phyloP scores from a whole-genome alignment of 2,888 invertebrate species.

The Cantharis lateralis region DNA sequence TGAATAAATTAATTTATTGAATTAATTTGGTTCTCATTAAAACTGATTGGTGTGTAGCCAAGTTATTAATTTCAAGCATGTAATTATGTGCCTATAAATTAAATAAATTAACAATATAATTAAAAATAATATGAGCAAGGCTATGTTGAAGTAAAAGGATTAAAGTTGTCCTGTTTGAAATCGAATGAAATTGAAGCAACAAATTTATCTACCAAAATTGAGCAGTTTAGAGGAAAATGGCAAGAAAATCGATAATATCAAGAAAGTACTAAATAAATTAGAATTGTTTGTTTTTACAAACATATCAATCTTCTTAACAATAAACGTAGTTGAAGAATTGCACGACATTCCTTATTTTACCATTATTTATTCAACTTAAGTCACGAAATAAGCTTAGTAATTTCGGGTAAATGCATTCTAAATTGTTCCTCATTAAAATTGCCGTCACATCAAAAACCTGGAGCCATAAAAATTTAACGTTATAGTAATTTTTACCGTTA shows the following conservation, averaged over 20 bases:
- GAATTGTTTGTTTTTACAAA: neutral
- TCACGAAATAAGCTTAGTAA: neutral
- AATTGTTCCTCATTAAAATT: neutral
- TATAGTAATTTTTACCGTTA: neutral
- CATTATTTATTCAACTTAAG: neutral
- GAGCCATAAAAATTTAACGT: neutral
- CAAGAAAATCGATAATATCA: neutral
- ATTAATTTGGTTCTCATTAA: neutral
- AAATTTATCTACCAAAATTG: neutral
- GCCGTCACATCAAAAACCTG: neutral
- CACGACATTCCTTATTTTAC: neutral
- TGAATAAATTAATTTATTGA: neutral
- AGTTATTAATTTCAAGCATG: neutral
- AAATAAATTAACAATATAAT: neutral
- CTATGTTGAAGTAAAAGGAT: neutral
- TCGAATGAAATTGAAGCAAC: neutral
- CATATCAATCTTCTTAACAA: neutral
- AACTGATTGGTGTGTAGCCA: neutral
- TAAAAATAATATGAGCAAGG: neutral
- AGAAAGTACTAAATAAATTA: neutral
- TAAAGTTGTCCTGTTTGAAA: too few species aligned
- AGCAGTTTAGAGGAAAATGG: neutral
- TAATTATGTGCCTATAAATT: neutral
- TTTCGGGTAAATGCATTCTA: neutral
- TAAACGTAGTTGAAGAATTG: too few species aligned